phyloP scores from a whole-genome alignment of 2,113 vertebrate genomes.

The Turnix velox region DNA sequence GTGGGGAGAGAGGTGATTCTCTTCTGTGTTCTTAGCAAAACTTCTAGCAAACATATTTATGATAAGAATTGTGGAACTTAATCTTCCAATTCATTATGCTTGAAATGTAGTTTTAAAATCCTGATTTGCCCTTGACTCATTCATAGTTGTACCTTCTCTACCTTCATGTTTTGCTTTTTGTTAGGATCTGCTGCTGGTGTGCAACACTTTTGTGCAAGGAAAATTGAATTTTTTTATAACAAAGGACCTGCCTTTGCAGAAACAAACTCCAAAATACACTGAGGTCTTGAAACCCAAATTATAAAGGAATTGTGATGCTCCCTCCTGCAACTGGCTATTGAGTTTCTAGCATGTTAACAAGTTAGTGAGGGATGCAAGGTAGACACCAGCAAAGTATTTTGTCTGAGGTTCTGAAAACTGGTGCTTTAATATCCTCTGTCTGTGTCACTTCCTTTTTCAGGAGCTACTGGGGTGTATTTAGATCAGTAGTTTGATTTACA shows the following conservation, averaged over 20 bases:
- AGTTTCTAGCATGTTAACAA: not conserved
- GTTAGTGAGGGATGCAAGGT: not conserved
- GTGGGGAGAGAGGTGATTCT: not conserved
- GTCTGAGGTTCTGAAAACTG: not conserved
- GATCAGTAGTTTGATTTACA: not conserved
- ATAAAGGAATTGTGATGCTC: not conserved
- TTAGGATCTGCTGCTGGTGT: not conserved
- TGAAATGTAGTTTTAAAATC: not conserved
- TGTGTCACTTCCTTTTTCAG: not conserved
- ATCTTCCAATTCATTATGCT: not conserved
- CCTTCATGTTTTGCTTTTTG: not conserved
- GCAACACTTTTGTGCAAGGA: not conserved
- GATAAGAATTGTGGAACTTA: not conserved
- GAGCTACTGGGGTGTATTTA: not conserved
- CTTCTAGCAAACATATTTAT: not conserved
- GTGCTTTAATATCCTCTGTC: not conserved
- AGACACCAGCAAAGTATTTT: not conserved
- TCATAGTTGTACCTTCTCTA: not conserved
- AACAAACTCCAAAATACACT: not conserved
- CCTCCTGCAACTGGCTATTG: not conserved
- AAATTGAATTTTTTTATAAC: not conserved
- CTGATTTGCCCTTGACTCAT: not conserved
- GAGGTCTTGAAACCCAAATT: not conserved
- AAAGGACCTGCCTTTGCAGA: not conserved
- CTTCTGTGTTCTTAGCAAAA: not conserved